Base-by-base conservation (phyloP, 2,888 invertebrate species). In the Cephus nigrinus region DNA sequence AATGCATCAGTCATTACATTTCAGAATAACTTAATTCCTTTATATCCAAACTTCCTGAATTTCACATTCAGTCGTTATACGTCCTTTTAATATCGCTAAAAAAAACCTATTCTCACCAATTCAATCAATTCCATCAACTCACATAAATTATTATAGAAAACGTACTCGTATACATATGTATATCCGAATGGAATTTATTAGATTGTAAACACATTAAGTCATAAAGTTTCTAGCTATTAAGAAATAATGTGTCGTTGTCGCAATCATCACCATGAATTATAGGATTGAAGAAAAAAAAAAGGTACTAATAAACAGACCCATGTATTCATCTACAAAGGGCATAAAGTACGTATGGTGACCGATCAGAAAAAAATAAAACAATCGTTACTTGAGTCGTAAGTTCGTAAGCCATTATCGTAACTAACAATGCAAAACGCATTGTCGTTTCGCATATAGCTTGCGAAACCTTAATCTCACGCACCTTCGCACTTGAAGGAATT, bases 341-440 rank as follows among this genome's bases (percentile, higher is more conserved):
- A 31, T 32, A 31, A 36, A 15, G 4, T 71, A 71, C 75, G 72
- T 72, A 75, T 32, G 75, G 68, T 30, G 78, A 68, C 68, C 69
- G n/a, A 34, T 12, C n/a, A 35, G 32, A 2, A 71, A 15, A 36
- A 36, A 15, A 36, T 12, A 71, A 77, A 75, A 75, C 77, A 77
- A 77, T 77, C 71, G 68, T 71, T 55, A 77, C 68, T 71, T 23
- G 31, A 71, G 5, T 31, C 75, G 68, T 75, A 69, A 75, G 69
- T 74, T 69, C 32, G 15, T 77, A 34, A 15, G 12, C 32, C 35
- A 78, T 78, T 68, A 78, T 72, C 75, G 78, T 36, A 78, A 35
- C 75, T 73, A 78, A 78, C 75, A 78, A 72, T 36, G 78, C 75
- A 75, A 75, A 78, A 72, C 78, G 23, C 33, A 68, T 35, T 15